Evolutionary conservation across 1,140 invertebrate species (phyloP).

Genomic region (Tribolium castaneum): DNA sequence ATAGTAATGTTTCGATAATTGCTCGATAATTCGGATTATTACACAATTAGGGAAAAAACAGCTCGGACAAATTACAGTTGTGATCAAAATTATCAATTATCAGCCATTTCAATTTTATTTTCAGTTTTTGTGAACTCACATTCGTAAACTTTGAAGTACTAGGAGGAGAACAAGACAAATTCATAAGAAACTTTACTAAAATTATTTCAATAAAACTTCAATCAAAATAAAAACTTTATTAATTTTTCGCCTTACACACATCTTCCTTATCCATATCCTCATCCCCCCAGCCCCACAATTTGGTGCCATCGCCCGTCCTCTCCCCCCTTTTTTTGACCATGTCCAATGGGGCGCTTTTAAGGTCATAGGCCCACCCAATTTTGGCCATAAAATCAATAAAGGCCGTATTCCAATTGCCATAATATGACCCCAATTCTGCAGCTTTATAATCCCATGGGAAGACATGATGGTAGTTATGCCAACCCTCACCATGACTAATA

Average conservation of each 20-base stretch:
- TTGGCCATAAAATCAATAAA: conserved; percentile 84
- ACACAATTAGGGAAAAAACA: too few relatives aligned
- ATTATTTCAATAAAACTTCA: too few relatives aligned
- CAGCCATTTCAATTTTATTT: too few relatives aligned
- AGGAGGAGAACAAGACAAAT: too few relatives aligned
- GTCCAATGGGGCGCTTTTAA: conserved; percentile 78
- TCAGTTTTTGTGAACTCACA: too few relatives aligned
- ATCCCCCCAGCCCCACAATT: conserved; percentile 69
- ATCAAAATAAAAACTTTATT: neutral
- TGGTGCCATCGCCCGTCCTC: conserved; percentile 75
- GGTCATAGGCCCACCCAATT: conserved; percentile 78
- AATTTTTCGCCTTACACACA: neutral
- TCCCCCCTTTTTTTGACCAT: conserved; percentile 71
- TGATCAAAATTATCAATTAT: too few relatives aligned
- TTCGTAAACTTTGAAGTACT: too few relatives aligned
- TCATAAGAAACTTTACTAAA: too few relatives aligned
- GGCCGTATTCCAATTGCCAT: conserved; percentile 80
- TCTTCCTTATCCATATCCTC: conserved; percentile 63
- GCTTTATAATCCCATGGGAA: conserved; percentile 80
- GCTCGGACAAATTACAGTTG: too few relatives aligned
- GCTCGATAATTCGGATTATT: too few relatives aligned
- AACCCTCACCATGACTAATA: conserved; percentile 72
- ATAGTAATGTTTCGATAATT: neutral
- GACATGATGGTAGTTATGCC: conserved; percentile 86
- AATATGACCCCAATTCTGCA: conserved; percentile 72